Conservation (phyloP, 2,888 invertebrate genomes). For the Ophioninae sp. region DNA sequence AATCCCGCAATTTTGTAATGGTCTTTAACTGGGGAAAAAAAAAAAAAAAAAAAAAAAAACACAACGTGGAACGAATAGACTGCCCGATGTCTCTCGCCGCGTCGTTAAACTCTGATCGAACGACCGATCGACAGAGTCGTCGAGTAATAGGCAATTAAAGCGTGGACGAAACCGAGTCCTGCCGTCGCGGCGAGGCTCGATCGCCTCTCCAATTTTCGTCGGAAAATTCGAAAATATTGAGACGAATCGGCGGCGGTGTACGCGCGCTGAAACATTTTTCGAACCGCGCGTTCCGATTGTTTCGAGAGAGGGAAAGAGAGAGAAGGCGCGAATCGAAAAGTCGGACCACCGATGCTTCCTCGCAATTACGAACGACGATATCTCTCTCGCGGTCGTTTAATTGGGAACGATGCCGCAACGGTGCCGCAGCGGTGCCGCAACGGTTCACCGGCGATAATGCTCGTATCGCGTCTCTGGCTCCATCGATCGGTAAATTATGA, state of each 20-base stretch:
- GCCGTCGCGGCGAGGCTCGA: no score
- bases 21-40: neutral
- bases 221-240: neutral
- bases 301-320: neutral
- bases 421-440: no score
- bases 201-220: neutral
- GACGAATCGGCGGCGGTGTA: neutral
- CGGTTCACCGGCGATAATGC: no score
- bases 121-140: neutral
- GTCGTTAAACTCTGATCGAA: neutral
- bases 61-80: neutral
- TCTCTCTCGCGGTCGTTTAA: no score
- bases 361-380: neutral
- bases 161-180: neutral
- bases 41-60: no score
- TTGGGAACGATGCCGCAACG: no score
- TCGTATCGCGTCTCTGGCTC: no score
- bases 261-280: neutral
- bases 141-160: neutral
- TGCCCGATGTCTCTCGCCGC: neutral
- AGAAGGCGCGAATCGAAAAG: neutral
- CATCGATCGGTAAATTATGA: no score
- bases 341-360: neutral
- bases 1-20: neutral
- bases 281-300: neutral